Evolutionary conservation across 2,888 invertebrate species (phyloP), one percentile per base, ranked within the genome.

Genomic region (Caenorhabditis macrosperma): DNA sequence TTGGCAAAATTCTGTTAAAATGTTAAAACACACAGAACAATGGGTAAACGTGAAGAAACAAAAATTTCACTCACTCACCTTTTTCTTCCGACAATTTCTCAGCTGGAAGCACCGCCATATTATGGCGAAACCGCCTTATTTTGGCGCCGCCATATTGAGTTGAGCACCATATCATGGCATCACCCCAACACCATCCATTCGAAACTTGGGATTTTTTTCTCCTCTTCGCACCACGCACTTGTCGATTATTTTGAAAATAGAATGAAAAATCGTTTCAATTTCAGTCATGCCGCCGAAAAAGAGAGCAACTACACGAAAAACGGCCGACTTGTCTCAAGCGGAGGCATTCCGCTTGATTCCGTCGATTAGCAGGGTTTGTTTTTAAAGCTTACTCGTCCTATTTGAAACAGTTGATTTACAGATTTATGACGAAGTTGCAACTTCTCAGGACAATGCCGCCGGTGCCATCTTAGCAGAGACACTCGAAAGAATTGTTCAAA

Each of bases 241-340:
- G n/a, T n/a, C n/a, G n/a, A n/a, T n/a, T n/a, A n/a, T n/a, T 33
- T 33, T 33, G 9, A 9, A 33, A 9, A 33, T 33, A 41, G 15
- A 41, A 41, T 46, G 22, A 46, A 17, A 17, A 17, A 50, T 50
- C 26, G 9, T 17, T n/a, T 33, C 7, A n/a, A n/a, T 60, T 60
- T 10, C 52, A 54, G 71, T 12, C 10, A 72, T 72, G 72, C 72
- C 72, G 28, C 72, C 72, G 20, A 72, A 72, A 22, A 72, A 48
- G 22, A 20, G 48, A 28, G 26, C 15, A 20, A 33, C 46, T 1
- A 20, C 69, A 0, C 72, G 72, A 24, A 72, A 63, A 20, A 24
- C 46, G 17, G 46, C 28, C 1, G 52, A 44, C 0, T 55, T 46
- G n/a, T 55, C 55, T 17, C 22, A 15, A 5, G n/a, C 44, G 44